phyloP scores from a whole-genome alignment of 2,113 vertebrate species.

The Mormyrus iriodes region DNA sequence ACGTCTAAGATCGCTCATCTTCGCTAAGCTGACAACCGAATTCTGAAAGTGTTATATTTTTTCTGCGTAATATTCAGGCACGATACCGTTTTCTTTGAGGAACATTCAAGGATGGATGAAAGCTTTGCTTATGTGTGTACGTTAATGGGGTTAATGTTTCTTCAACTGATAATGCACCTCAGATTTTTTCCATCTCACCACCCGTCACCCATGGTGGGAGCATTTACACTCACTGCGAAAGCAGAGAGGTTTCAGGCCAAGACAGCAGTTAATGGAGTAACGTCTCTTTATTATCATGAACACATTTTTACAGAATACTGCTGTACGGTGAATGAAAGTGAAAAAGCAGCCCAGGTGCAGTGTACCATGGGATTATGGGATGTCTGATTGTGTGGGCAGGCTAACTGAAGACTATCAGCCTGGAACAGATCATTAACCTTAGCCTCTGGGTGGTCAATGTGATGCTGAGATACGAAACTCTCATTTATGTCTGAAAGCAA shows the following conservation, averaged over 20 bases:
- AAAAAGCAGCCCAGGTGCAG: background rate
- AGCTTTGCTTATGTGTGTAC: background rate
- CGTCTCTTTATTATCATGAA: background rate
- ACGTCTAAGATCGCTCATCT: background rate
- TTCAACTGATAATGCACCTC: background rate
- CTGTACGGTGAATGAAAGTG: background rate
- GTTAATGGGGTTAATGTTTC: background rate
- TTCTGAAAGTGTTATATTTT: background rate
- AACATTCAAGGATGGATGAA: background rate
- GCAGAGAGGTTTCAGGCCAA: background rate
- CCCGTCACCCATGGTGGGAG: background rate
- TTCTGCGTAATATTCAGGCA: background rate
- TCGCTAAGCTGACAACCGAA: background rate
- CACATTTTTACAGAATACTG: background rate
- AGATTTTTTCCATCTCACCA: background rate
- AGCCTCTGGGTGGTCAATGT: background rate
- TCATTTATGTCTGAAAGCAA: background rate
- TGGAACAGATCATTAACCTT: background rate
- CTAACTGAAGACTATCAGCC: background rate
- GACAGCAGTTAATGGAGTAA: background rate
- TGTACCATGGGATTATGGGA: background rate
- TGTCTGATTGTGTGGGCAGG: background rate
- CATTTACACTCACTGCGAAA: background rate
- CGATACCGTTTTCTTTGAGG: background rate
- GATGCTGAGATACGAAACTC: background rate